phyloP scores from a whole-genome alignment of 2,797 vertebrate genomes.

The Gambusia yucatana region DNA sequence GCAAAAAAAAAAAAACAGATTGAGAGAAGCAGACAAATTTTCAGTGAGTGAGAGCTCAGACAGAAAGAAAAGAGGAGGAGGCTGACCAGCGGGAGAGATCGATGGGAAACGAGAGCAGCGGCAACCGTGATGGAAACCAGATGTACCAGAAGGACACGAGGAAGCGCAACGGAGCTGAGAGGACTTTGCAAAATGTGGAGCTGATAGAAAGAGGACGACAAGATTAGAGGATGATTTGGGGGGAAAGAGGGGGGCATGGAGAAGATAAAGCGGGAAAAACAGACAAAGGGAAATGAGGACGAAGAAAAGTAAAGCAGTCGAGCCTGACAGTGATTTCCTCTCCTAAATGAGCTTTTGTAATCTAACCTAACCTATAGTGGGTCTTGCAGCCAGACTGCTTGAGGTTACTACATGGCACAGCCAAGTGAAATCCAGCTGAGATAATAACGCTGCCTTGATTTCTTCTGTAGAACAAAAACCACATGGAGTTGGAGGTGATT shows the following conservation, averaged over 20 bases:
- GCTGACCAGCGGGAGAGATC: constrained; percentile 62
- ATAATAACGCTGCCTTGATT: neutral
- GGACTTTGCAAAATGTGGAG: constrained; percentile 25
- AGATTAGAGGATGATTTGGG: constrained; percentile 29
- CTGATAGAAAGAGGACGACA: constrained; percentile 34
- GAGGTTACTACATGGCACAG: neutral
- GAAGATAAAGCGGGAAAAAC: constrained; percentile 6
- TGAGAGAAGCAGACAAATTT: constrained; percentile 40
- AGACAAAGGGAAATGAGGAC: constrained; percentile 36
- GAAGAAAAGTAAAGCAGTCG: constrained; percentile 26
- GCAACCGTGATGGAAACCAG: constrained; percentile 76
- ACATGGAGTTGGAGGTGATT: neutral
- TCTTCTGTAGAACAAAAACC: neutral
- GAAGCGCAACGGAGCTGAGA: constrained; percentile 8
- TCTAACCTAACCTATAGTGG: constrained; percentile 43
- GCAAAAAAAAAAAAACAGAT: neutral
- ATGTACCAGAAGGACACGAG: constrained; percentile 53
- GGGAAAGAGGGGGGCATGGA: constrained; percentile 1
- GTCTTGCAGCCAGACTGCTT: constrained; percentile 19
- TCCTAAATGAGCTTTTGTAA: constrained; percentile 49
- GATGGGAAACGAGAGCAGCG: constrained; percentile 75
- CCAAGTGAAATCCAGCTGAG: constrained; percentile 10
- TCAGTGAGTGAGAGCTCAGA: constrained; percentile 40
- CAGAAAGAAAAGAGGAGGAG: constrained; percentile 52
- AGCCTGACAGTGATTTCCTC: constrained; percentile 54